phyloP scores from a whole-genome alignment of 2,888 invertebrate species.

The Ophraella communa region DNA sequence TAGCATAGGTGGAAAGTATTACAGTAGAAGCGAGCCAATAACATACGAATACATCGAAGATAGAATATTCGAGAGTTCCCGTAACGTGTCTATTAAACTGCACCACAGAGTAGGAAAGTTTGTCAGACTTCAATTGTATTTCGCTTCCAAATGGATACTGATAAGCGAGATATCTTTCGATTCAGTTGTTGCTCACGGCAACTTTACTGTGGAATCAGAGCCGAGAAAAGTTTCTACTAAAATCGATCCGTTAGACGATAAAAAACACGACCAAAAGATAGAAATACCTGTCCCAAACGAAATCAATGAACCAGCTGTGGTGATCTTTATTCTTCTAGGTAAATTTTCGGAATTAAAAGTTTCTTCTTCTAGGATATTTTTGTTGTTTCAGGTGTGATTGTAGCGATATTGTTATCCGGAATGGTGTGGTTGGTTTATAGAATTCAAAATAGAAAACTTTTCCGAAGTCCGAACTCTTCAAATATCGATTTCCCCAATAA shows the following conservation, averaged over 20 bases:
- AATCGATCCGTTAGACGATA: conserved; percentile 59
- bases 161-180: conserved; percentile 89
- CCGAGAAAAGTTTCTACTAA: conserved; percentile 62
- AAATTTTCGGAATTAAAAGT: neutral
- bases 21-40: conserved; percentile 79
- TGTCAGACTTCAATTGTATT: conserved; percentile 78
- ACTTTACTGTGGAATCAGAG: conserved; percentile 73
- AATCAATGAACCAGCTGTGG: conserved; percentile 71
- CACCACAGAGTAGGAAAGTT: conserved; percentile 82
- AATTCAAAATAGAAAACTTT: conserved; percentile 75
- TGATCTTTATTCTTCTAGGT: conserved; percentile 81
- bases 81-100: conserved; percentile 82
- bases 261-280: conserved; percentile 60
- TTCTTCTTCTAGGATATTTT: conserved; percentile 22
- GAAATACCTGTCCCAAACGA: conserved; percentile 62
- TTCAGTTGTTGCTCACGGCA: conserved; percentile 77
- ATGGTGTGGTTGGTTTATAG: conserved; percentile 62
- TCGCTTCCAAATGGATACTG: conserved; percentile 87
- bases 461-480: conserved; percentile 72
- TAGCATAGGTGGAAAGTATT: conserved; percentile 77
- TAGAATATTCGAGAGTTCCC: conserved; percentile 78
- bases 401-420: conserved; percentile 33
- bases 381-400: conserved; percentile 31
- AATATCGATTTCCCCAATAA: conserved; percentile 62
- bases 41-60: conserved; percentile 76